phyloP scores from a whole-genome alignment of 2,888 invertebrate genomes.

The Chrysodeixis includens region DNA sequence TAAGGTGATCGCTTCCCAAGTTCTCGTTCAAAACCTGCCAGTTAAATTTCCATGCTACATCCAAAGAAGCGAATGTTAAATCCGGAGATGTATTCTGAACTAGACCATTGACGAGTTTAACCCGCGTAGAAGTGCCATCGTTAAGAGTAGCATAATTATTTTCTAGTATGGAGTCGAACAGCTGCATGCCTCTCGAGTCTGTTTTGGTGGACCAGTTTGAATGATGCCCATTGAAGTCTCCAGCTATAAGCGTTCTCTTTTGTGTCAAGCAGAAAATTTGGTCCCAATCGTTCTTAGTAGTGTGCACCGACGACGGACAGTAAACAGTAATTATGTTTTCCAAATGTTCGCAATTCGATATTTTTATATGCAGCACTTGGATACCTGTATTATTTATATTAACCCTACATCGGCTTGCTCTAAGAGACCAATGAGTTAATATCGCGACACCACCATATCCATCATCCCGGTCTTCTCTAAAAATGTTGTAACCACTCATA shows the following conservation, averaged over 20 bases:
- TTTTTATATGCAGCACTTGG: not conserved
- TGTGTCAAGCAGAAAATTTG: not conserved
- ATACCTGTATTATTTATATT: not conserved
- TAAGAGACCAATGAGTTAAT: slow-evolving; percentile 3
- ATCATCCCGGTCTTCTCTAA: slow-evolving; percentile 9
- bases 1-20: slow-evolving; percentile 8
- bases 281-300: slow-evolving; percentile 3
- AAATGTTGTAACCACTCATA: slow-evolving; percentile 6
- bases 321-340: slow-evolving; percentile 4
- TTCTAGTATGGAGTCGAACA: slow-evolving; percentile 1
- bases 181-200: not conserved
- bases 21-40: slow-evolving; percentile 9
- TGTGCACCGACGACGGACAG: not conserved
- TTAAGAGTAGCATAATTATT: not conserved
- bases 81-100: not conserved
- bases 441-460: slow-evolving; percentile 13
- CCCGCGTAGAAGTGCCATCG: not conserved
- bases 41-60: slow-evolving; percentile 5
- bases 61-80: not conserved
- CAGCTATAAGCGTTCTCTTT: not conserved
- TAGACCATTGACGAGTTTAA: slow-evolving; percentile 5
- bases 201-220: slow-evolving; percentile 6
- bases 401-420: not conserved
- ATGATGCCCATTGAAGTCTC: slow-evolving; percentile 3
- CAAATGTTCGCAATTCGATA: not conserved